These are phyloP conservation scores for Sebastes diploproa DNA, from an alignment of 2,797 vertebrate genomes.

Conservation along the genomic window DNA sequence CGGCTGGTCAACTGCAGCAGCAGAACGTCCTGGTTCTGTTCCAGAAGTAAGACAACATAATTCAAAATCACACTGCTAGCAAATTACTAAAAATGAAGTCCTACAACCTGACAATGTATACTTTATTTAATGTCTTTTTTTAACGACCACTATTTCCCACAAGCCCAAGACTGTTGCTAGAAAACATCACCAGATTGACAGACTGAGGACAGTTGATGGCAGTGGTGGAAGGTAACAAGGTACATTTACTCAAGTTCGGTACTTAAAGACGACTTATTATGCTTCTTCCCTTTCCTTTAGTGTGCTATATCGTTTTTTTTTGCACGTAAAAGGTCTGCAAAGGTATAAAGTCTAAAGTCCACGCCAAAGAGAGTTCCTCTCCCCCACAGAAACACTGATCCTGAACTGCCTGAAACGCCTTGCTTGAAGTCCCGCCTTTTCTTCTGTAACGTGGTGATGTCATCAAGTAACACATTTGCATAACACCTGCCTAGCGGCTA, in stretches of 20 bases:
- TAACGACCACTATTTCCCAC: neutral
- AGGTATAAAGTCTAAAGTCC: neutral
- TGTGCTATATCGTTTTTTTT: rapidly evolving
- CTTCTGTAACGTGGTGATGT: neutral
- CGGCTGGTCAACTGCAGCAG: slow-evolving; percentile 8
- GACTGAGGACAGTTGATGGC: neutral
- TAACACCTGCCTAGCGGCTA: no score
- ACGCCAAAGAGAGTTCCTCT: neutral
- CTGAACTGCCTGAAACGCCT: neutral
- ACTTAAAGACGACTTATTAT: neutral
- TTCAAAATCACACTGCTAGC: neutral
- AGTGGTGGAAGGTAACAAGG: neutral
- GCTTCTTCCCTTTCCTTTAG: neutral
- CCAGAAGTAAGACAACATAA: neutral
- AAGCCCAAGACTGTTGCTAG: neutral
- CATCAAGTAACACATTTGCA: neutral
- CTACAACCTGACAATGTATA: neutral
- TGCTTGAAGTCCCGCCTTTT: neutral
- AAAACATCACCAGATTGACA: neutral
- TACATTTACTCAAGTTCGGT: neutral
- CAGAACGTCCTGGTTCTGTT: neutral
- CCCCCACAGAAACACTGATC: neutral
- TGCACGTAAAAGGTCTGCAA: neutral
- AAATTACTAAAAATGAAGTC: neutral
- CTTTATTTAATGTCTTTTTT: neutral